These are phyloP conservation scores for Cheilosia grossa DNA, from an alignment of 2,888 invertebrate genomes.

Conservation along the genomic window DNA sequence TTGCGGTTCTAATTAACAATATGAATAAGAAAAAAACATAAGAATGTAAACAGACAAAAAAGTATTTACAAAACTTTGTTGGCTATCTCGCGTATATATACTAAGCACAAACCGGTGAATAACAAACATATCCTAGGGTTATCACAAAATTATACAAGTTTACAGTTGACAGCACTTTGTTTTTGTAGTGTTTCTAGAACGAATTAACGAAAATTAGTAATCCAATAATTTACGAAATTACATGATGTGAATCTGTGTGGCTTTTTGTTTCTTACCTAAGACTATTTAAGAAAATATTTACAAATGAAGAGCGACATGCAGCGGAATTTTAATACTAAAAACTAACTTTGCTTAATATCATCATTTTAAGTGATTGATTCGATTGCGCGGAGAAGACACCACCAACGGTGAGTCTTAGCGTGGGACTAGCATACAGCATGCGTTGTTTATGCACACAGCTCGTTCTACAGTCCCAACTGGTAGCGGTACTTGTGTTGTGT, in stretches of 20 bases:
- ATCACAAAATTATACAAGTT: conserved; percentile 69
- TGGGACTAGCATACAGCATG: conserved; percentile 16
- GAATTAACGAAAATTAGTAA: conserved; percentile 38
- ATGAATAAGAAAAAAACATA: background rate
- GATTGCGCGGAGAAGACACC: conserved; percentile 38
- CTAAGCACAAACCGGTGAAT: conserved; percentile 35
- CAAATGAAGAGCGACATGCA: conserved; percentile 55
- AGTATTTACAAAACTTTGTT: conserved; percentile 25
- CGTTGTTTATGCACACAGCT: conserved; percentile 30
- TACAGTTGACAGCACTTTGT: conserved; percentile 31
- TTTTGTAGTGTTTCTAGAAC: conserved; percentile 21
- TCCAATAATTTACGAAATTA: conserved; percentile 11
- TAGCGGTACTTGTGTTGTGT: conserved; percentile 63
- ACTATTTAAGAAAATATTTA: conserved; percentile 59
- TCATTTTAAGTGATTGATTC: conserved; percentile 50
- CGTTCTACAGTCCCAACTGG: background rate
- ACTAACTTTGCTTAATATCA: conserved; percentile 59
- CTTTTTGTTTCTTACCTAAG: conserved; percentile 17
- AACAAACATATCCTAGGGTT: conserved; percentile 54
- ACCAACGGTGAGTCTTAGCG: conserved; percentile 5
- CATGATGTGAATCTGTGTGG: conserved; percentile 34
- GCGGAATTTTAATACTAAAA: conserved; percentile 24
- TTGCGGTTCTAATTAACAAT: conserved; percentile 12
- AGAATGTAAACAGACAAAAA: conserved; percentile 1
- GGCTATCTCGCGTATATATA: conserved; percentile 14